Conservation (phyloP, 92 coral and sea anemone species). For the Paragorgia papillata region DNA sequence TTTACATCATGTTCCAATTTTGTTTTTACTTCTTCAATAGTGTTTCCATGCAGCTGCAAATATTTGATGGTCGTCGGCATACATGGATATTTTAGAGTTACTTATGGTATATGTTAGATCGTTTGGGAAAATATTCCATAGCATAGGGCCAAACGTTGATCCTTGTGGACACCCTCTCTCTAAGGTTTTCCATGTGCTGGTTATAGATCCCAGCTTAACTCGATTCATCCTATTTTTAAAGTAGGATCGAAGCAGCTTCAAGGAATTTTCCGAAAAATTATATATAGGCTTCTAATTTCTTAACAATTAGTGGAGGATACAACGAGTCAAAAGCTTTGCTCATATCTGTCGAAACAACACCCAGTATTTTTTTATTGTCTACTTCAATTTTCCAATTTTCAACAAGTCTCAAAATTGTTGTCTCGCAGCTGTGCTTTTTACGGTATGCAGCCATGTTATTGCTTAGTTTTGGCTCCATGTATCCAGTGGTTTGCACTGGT, state of each 20-base stretch:
- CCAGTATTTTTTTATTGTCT: conserved; percentile 36
- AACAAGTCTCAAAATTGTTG: conserved; percentile 36
- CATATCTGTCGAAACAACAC: conserved; percentile 53
- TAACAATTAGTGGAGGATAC: conserved; percentile 43
- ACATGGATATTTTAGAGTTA: conserved; percentile 43
- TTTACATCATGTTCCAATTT: conserved; percentile 8
- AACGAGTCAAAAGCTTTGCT: conserved; percentile 48
- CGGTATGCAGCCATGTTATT: conserved; percentile 52
- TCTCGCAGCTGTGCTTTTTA: conserved; percentile 48
- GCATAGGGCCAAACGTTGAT: conserved; percentile 38
- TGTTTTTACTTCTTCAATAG: conserved; percentile 4
- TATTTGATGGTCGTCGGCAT: conserved; percentile 59
- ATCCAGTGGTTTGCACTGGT: conserved; percentile 47
- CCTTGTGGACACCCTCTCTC: conserved; percentile 59
- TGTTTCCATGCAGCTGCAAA: conserved; percentile 43
- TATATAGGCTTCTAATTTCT: conserved; percentile 42
- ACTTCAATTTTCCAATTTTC: conserved; percentile 51
- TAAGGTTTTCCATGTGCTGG: conserved; percentile 48
- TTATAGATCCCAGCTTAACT: conserved; percentile 34
- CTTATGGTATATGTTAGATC: conserved; percentile 33
- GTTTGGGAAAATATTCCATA: conserved; percentile 43
- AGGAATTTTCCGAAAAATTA: conserved; percentile 29
- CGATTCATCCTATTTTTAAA: conserved; percentile 37
- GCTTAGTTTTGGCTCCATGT: conserved; percentile 42
- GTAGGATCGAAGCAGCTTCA: conserved; percentile 1